These are phyloP conservation scores for Euphysa ruthae DNA, from an alignment of 30 jellyfish, hydroid and myxozoan species.

Conservation along the genomic window DNA sequence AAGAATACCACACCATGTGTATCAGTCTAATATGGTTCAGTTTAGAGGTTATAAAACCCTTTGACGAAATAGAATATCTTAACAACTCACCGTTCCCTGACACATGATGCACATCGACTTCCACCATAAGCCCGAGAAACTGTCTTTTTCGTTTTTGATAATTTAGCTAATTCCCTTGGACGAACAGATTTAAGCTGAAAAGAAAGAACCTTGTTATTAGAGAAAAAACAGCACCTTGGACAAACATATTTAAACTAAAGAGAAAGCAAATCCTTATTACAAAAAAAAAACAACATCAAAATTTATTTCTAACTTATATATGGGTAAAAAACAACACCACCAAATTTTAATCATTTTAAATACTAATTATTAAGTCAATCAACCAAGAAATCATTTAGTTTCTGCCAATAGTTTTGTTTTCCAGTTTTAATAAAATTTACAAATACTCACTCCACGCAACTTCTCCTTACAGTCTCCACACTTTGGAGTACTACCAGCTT, in stretches of 20 bases:
- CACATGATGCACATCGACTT: slow-evolving; percentile 81
- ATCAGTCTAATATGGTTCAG: too few species aligned
- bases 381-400: too few species aligned
- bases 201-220: neutral
- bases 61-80: too few species aligned
- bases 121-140: slow-evolving; percentile 98
- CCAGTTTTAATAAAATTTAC: too few species aligned
- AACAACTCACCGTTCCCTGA: slow-evolving; percentile 77
- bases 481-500: slow-evolving; percentile 66
- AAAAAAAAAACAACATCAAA: neutral
- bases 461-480: slow-evolving; percentile 92
- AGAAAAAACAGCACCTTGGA: neutral
- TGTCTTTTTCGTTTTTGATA: slow-evolving; percentile 80
- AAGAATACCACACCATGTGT: too few species aligned
- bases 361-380: too few species aligned
- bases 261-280: neutral
- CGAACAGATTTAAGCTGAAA: slow-evolving; percentile 72
- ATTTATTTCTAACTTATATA: neutral
- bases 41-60: too few species aligned
- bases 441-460: slow-evolving; percentile 87
- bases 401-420: too few species aligned
- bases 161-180: slow-evolving; percentile 50
- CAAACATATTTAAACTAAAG: neutral
- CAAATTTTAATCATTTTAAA: too few species aligned
- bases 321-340: too few species aligned